Base-by-base conservation (phyloP, 2,113 vertebrate genomes). In the Hippocampus comes region DNA sequence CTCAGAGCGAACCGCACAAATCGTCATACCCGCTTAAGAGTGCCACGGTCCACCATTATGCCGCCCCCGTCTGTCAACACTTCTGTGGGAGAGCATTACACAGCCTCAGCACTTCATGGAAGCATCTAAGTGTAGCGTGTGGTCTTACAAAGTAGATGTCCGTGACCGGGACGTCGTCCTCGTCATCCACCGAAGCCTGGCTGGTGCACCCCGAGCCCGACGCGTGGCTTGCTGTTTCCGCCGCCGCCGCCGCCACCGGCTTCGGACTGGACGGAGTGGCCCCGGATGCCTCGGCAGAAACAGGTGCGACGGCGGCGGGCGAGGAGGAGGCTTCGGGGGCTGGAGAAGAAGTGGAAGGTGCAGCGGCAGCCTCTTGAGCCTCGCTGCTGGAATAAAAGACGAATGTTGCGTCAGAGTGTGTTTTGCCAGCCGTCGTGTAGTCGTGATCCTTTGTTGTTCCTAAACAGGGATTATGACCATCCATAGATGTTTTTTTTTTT, bases 111-210 rank as follows among this genome's bases (percentile, higher is more conserved):
- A 38, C 18, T n/a, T 17, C 11, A 67, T 27, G 43, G 18, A 49
- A 48, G 18, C 21, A 49, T 49, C 23, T 56, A 69, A 42, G 30
- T 34, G 64, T 68, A 14, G 2, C 30, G 57, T 63, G 27, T 17
- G 23, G 4, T 77, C 90, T 98, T 94, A 99, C 97, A 89, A 98
- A 97, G 90, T 96, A 98, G 79, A 99, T 95, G 87, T 99, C 97
- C 61, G 95, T 93, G 87, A 95, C 90, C 66, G 96, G 96, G 68
- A 94, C 90, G 3, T 94, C 93, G 0, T 98, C 97, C 0, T 93
- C 93, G 1, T 98, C 97, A 20, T 99, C 97, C 2, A 96, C 95
- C 0, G 97, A 99, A 82, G 95, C 94, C 88, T 97, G 96, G 90
- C 96, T 99, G 86, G 93, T 93, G 46, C 95, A 95, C 21, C 96